phyloP scores from a whole-genome alignment of 2,113 vertebrate species.

The Craseonycteris thonglongyai region DNA sequence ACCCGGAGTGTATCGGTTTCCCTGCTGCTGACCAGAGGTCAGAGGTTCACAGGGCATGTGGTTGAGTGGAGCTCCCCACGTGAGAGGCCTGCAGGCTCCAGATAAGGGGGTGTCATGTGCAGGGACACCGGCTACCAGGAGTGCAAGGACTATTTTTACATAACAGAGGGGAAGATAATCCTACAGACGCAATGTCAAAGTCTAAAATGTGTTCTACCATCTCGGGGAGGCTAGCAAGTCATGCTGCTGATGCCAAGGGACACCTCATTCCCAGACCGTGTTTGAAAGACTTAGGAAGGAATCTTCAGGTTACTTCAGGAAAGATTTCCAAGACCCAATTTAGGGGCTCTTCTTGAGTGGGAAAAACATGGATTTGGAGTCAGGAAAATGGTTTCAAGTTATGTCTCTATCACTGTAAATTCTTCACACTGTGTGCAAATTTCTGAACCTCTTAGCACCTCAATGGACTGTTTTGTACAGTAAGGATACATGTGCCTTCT shows the following conservation, averaged over 20 bases:
- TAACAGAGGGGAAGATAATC: constrained; percentile 72
- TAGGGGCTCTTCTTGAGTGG: background rate
- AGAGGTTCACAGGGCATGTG: constrained; percentile 63
- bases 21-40: background rate
- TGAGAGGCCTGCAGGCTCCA: constrained; percentile 62
- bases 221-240: background rate
- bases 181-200: constrained; percentile 74
- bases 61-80: constrained; percentile 28
- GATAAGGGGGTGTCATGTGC: constrained; percentile 75
- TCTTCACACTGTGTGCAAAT: background rate
- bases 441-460: background rate
- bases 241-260: background rate
- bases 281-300: background rate
- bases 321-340: background rate
- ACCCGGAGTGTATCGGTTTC: background rate
- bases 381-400: background rate
- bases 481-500: background rate
- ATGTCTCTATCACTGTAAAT: background rate
- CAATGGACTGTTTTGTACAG: background rate
- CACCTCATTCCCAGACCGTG: background rate
- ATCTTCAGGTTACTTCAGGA: background rate
- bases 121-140: constrained; percentile 25
- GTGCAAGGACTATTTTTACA: constrained; percentile 72
- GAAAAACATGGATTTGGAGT: background rate
- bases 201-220: constrained; percentile 64